These are phyloP conservation scores for Alligator mississippiensis DNA, from an alignment of 2,113 vertebrate genomes.

Conservation along the genomic window DNA sequence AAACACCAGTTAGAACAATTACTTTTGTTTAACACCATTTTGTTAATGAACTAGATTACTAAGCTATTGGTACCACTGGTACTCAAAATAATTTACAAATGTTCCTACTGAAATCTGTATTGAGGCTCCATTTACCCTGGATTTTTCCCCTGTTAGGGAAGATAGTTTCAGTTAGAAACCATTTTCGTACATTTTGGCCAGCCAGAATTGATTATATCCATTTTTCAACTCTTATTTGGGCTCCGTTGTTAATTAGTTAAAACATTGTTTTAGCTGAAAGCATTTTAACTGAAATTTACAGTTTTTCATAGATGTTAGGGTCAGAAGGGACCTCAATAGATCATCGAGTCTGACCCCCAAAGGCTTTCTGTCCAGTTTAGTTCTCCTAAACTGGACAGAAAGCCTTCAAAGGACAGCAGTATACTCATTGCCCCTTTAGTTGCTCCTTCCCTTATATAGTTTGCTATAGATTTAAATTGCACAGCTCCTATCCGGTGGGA, in stretches of 20 bases:
- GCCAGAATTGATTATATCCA: accelerated
- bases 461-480: not conserved
- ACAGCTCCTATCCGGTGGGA: not conserved
- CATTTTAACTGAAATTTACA: not conserved
- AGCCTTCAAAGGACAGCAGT: not conserved
- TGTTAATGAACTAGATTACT: too few relatives aligned
- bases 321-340: not conserved
- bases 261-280: not conserved
- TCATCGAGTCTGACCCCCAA: too few relatives aligned
- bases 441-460: not conserved
- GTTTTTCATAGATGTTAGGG: not conserved
- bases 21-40: too few relatives aligned
- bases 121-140: too few relatives aligned
- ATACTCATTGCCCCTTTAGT: not conserved
- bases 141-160: too few relatives aligned
- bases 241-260: not conserved
- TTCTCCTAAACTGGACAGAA: not conserved
- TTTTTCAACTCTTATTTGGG: accelerated
- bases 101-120: not conserved
- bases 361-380: too few relatives aligned
- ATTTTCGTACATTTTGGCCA: too few relatives aligned
- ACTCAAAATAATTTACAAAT: not conserved
- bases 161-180: too few relatives aligned
- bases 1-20: too few relatives aligned
- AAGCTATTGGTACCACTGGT: not conserved